Evolutionary conservation across 2,113 vertebrate species (phyloP).

Genomic region (Marmota flaviventris): DNA sequence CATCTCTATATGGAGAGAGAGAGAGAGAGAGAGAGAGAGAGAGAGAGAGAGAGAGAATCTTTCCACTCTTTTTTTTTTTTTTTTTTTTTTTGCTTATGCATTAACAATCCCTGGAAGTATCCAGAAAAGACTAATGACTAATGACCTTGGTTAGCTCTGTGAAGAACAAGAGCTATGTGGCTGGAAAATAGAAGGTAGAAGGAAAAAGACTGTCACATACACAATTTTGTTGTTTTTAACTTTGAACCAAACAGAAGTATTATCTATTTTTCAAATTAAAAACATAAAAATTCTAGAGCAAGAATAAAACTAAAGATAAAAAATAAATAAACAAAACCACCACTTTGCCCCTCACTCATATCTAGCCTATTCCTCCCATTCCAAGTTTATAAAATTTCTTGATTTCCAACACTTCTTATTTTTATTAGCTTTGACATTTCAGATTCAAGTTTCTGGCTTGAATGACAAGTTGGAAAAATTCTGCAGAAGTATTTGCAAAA

Average conservation of each 20-base stretch:
- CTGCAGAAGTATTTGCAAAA: background rate
- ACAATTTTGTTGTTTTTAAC: background rate
- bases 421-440: background rate
- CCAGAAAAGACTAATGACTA: accelerated
- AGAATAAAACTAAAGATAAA: background rate
- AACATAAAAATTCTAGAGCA: background rate
- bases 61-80: no score
- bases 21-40: no score
- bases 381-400: background rate
- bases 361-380: background rate
- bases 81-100: background rate
- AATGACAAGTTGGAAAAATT: background rate
- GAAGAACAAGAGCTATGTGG: background rate
- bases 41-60: no score
- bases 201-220: no score
- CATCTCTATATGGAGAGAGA: no score
- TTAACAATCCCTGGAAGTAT: background rate
- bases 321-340: no score
- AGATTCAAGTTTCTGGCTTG: background rate
- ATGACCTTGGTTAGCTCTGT: background rate
- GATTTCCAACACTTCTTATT: background rate
- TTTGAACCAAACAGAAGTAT: background rate
- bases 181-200: background rate
- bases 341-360: accelerated
- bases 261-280: conserved; percentile 7